Conservation (phyloP, 2,797 vertebrate species). For the Platalea minor region DNA sequence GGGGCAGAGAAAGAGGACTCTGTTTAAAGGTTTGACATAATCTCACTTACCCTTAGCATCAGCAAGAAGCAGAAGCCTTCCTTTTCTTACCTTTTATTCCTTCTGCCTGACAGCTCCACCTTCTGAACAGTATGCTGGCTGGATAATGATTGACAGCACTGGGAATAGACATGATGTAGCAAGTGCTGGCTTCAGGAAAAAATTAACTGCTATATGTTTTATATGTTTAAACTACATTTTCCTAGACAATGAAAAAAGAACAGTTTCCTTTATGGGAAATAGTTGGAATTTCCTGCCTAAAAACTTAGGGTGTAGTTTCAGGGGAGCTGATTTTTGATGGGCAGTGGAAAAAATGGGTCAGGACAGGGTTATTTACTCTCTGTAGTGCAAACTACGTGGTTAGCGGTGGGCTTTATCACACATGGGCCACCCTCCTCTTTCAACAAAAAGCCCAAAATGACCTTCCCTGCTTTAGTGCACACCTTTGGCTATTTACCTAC, state of each 20-base stretch:
- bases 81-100: slow-evolving; percentile 25
- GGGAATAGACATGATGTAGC: background rate
- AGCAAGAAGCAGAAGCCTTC: slow-evolving; percentile 45
- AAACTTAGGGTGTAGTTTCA: background rate
- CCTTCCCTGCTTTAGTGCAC: background rate
- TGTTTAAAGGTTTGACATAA: slow-evolving; percentile 27
- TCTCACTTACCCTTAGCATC: slow-evolving; percentile 34
- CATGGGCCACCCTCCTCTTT: background rate
- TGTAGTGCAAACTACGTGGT: background rate
- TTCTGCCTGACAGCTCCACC: slow-evolving; percentile 61
- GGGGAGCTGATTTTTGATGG: background rate
- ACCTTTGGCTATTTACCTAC: background rate
- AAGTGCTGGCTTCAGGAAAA: background rate
- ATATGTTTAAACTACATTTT: background rate
- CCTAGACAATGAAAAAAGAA: background rate
- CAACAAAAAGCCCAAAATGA: background rate
- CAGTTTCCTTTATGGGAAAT: background rate
- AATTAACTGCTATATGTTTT: background rate
- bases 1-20: slow-evolving; percentile 26
- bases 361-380: background rate
- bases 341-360: background rate
- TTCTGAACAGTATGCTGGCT: slow-evolving; percentile 50
- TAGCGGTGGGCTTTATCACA: background rate
- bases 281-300: background rate
- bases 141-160: slow-evolving; percentile 71